Evolutionary conservation across 2,797 vertebrate species (phyloP), one percentile per base, ranked within the genome.

Genomic region (Alauda arvensis): DNA sequence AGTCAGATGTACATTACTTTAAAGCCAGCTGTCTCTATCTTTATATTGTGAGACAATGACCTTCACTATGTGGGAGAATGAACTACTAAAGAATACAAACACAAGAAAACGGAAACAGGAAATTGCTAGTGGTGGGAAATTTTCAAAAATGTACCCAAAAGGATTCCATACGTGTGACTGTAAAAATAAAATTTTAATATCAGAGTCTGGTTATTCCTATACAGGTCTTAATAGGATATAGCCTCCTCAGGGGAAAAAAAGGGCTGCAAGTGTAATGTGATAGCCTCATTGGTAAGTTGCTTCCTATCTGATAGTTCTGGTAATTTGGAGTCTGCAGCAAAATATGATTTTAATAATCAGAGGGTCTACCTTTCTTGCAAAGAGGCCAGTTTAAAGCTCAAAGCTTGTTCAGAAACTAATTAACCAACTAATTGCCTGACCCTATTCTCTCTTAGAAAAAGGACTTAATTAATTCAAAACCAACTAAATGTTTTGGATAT

Each of bases 1-100:
- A 92, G 85, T 93, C 94, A 89, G 85, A 90, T 83, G 85, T 91
- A 94, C 33, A 49, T 93, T 90, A 80, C 89, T 93, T 95, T 93
- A 91, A 92, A 94, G 80, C 90, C 95, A 94, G 87, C 77, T 93
- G 90, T 89, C 91, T 94, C 48, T 92, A 90, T 93, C 91, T 94
- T 72, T 92, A 89, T 92, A 80, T 91, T 94, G 87, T 93, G 95
- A 89, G 93, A 94, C 87, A 82, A 43, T 93, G 94, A 95, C 95
- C 95, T 93, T 91, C 56, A 37, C 75, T 93, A 88, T 91, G 92
- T 93, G 93, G 90, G 93, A 95, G 92, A 95, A 86, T 93, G 93
- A 95, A 93, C 94, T 93, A 83, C 51, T 66, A 76, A 71, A 89
- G 77, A 93, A 90, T n/a, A 86, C 62, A 95, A 95, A 92, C 85